Evolutionary conservation across 2,888 invertebrate genomes (phyloP), one percentile per base, ranked within the genome.

Genomic region (Melinopterus prodromus): DNA sequence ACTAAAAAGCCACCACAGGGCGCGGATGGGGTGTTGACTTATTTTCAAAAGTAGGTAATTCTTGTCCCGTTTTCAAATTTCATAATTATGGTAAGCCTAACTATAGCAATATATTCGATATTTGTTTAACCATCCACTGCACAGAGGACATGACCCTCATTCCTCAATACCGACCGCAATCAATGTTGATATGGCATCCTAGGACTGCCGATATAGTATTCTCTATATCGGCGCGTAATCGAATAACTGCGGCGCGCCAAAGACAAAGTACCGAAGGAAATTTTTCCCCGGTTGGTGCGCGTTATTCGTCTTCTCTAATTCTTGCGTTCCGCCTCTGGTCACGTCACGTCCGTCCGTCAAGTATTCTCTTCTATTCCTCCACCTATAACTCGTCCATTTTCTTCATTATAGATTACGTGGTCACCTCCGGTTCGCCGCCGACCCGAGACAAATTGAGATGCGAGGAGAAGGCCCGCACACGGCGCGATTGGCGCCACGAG

Each of bases 351-450:
- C 53, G 53, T 53, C 53, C 53, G 53, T 53, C 53, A 53, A 53
- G 53, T 53, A 53, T 53, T 53, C 53, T 53, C 53, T 53, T 53
- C 53, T 53, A 53, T 53, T 53, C 53, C 53, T 53, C 12, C 53
- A 4, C 53, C 53, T 53, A 53, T 53, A 53, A 12, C 53, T 53
- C 53, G 53, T 53, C 53, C 5, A 53, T 71, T 36, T 38, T 35
- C 35, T 80, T 77, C 80, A 78, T 86, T 85, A 15, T 83, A 88
- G 88, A 89, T 85, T 89, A 88, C 82, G 82, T 88, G 79, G 93
- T 94, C 72, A 95, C 94, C 80, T 95, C 95, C 81, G 95, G 95
- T 69, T 95, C 95, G 4, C 95, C 95, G 75, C 95, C 95, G 72
- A 95, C 95, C 26, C 90, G 95, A 82, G 95, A 95, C 89, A 95